Base-by-base conservation (phyloP, 2,888 invertebrate genomes). In the Lottia gigantea region DNA sequence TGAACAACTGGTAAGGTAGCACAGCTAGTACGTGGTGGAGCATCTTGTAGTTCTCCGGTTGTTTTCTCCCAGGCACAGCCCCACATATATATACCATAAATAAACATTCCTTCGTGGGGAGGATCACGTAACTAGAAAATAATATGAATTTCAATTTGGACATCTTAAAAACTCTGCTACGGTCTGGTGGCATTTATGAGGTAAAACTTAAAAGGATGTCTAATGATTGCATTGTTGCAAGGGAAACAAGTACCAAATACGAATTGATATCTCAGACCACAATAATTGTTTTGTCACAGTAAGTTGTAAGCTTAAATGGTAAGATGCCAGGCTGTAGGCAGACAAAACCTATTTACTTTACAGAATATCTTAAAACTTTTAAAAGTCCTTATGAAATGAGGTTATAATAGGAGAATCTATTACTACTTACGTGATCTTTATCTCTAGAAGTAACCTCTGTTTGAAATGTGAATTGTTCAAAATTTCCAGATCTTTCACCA, bases 21-120 rank as follows among this genome's bases (percentile, higher is more conserved):
- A 67, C 81, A 86, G 65, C 81, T 80, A 16, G 80, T 80, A 12
- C 83, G 76, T n/a, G 86, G 84, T 7, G 87, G 85, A 12, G 81
- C 74, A 76, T 88, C 88, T 70, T 84, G 80, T 19, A 88, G 80
- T 63, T 88, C 88, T 19, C 85, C 84, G 3, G 85, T 86, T 40
- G 87, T 87, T 76, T 87, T 88, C 76, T 89, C 88, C 85, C 86
- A 88, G 64, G 83, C 82, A 79, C 88, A 88, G 23, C 87, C 88
- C 89, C 89, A 89, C 66, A 88, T 79, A 72, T 88, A 85, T 68
- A 89, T 84, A 23, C 88, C 89, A 75, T 85, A 86, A 3, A 88
- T 82, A 79, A 88, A 89, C 80, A 89, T 85, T 16, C 89, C 89
- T 74, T 89, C 88, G 66, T 86, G 83, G n/a, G 88, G 88, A 61